These are phyloP conservation scores for Napeogenes sylphis DNA, from an alignment of 2,888 invertebrate genomes.

Conservation along the genomic window DNA sequence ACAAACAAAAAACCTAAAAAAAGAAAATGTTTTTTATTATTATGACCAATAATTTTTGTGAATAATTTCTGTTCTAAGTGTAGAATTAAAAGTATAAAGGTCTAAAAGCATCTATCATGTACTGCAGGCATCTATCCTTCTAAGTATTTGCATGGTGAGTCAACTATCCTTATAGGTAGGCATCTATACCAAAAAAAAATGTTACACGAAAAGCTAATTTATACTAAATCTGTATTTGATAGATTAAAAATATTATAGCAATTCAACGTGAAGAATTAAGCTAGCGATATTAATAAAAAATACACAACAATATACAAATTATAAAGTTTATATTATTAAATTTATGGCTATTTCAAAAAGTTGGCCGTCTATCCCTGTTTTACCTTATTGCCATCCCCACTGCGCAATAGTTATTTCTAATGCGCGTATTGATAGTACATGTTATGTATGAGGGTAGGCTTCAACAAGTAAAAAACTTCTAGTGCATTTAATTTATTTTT, in stretches of 20 bases:
- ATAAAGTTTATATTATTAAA: no score
- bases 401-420: no score
- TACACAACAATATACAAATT: neutral
- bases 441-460: no score
- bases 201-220: conserved; percentile 20
- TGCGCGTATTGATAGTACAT: no score
- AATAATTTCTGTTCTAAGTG: no score
- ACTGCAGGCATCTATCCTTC: conserved; percentile 23
- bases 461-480: no score
- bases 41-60: neutral
- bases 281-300: conserved; percentile 19
- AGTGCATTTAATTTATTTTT: no score
- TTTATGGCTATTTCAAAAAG: neutral
- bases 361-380: neutral
- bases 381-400: no score
- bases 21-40: conserved; percentile 3
- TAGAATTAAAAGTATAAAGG: no score
- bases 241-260: neutral
- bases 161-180: conserved; percentile 24
- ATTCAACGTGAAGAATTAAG: conserved; percentile 7
- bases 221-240: neutral
- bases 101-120: conserved; percentile 11
- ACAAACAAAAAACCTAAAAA: no score
- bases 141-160: conserved; percentile 25
- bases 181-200: conserved; percentile 19